These are phyloP conservation scores for Platichthys stellatus DNA, from an alignment of 2,113 vertebrate species.

Conservation along the genomic window DNA sequence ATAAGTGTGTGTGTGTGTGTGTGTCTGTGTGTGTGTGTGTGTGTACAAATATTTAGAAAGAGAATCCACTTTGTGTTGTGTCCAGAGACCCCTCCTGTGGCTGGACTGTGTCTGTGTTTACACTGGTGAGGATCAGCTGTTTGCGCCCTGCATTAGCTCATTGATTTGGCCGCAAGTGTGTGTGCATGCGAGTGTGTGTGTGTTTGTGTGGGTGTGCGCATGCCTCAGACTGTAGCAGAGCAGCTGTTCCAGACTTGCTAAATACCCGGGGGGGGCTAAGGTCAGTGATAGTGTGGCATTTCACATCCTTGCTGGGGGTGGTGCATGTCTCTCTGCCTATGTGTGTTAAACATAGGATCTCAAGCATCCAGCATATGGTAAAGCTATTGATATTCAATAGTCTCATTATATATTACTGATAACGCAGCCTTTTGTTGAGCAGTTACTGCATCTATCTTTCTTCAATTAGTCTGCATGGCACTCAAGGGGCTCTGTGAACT, in stretches of 20 bases:
- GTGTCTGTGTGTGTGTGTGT: not conserved
- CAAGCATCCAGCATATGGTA: conserved; percentile 1
- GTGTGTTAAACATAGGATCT: conserved; percentile 23
- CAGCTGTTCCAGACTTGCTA: conserved; percentile 70
- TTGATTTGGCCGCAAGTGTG: not conserved
- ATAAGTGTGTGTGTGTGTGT: too few species aligned
- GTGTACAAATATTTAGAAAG: conserved; percentile 26
- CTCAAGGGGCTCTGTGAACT: conserved; percentile 2
- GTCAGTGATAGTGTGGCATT: conserved; percentile 64
- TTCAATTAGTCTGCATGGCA: not conserved
- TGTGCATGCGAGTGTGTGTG: conserved; percentile 3
- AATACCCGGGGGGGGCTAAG: conserved; percentile 37
- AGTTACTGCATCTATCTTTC: not conserved
- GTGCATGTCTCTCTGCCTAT: conserved; percentile 34
- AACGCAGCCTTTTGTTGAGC: conserved; percentile 11
- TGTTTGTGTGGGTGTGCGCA: not conserved
- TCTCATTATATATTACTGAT: not conserved
- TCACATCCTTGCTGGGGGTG: conserved; percentile 42
- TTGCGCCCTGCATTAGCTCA: conserved; percentile 50
- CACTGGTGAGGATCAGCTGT: conserved; percentile 19
- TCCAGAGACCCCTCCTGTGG: conserved; percentile 7
- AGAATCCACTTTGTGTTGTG: conserved; percentile 8
- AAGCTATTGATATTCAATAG: not conserved
- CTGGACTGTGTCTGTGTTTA: conserved; percentile 58
- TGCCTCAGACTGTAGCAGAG: conserved; percentile 38